phyloP scores from a whole-genome alignment of 2,797 vertebrate species.

The Luscinia luscinia region DNA sequence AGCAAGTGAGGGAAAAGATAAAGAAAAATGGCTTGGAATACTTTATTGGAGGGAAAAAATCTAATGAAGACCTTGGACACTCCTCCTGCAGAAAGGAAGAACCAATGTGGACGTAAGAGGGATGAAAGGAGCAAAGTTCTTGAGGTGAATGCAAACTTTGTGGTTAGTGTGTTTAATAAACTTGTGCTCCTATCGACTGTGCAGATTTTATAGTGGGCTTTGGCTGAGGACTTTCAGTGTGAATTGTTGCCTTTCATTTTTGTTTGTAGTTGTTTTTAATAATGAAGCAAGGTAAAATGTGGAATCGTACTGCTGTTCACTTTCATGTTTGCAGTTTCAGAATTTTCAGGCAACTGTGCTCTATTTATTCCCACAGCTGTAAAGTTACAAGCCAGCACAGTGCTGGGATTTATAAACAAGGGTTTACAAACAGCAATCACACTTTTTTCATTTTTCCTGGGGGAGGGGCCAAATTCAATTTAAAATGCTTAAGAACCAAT shows the following conservation, averaged over 20 bases:
- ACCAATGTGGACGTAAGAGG: neutral
- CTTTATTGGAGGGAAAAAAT: neutral
- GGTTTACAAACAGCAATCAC: neutral
- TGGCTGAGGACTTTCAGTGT: neutral
- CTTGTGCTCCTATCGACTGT: neutral
- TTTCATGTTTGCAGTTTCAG: neutral
- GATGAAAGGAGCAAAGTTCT: neutral
- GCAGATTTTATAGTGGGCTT: neutral
- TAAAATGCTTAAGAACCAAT: neutral
- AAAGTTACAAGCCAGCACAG: neutral
- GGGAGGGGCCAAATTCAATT: neutral
- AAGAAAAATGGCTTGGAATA: neutral
- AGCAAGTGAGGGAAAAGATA: neutral
- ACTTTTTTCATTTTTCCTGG: neutral
- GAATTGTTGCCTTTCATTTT: neutral
- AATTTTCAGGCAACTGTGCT: neutral
- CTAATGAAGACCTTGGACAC: neutral
- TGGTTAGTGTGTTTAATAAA: neutral
- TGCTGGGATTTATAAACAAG: neutral
- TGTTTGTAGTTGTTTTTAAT: neutral
- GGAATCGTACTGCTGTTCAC: neutral
- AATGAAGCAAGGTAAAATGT: neutral
- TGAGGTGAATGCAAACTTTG: neutral
- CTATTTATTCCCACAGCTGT: neutral
- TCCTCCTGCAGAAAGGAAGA: neutral